A percentile compares a stretch with the other conserved stretches of the same genome.
phyloP scores from a whole-genome alignment of 2,888 invertebrate species.

The Eristalis arbustorum region DNA sequence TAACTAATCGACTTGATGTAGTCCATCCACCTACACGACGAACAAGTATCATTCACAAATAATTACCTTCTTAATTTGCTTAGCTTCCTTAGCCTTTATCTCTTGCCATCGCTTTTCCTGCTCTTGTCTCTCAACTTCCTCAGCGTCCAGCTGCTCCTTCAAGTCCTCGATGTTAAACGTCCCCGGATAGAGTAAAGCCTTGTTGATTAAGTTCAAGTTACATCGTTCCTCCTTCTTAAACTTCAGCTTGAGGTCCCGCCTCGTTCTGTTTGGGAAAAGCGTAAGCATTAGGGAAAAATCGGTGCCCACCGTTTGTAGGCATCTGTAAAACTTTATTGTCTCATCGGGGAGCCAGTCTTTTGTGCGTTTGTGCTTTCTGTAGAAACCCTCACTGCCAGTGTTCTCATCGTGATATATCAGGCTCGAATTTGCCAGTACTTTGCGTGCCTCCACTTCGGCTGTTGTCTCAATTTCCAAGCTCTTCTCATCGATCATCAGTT shows the following conservation, averaged over 20 bases:
- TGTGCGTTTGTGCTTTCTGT: constrained; percentile 85
- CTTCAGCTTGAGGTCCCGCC: constrained; percentile 93
- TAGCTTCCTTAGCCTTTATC: constrained; percentile 72
- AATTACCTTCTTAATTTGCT: constrained; percentile 74
- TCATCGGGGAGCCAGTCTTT: constrained; percentile 89
- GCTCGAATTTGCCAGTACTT: constrained; percentile 84
- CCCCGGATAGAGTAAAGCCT: constrained; percentile 86
- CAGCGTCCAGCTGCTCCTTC: constrained; percentile 82
- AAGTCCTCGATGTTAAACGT: constrained; percentile 85
- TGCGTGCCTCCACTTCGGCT: constrained; percentile 83
- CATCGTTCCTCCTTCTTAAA: constrained; percentile 94
- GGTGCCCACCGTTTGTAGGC: constrained; percentile 93
- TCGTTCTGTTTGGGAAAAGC: constrained; percentile 88
- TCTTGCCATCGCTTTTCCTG: constrained; percentile 72
- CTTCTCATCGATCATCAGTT: constrained; percentile 91
- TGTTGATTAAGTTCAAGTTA: constrained; percentile 87
- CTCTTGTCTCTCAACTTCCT: constrained; percentile 77
- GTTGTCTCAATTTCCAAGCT: constrained; percentile 88
- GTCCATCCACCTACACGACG: no score
- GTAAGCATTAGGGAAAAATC: constrained; percentile 95
- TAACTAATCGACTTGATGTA: no score
- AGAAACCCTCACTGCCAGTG: constrained; percentile 82
- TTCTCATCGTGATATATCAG: constrained; percentile 85
- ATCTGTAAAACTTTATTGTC: constrained; percentile 94
- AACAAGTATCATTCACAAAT: neutral